Evolutionary conservation across 2,797 vertebrate species (phyloP).

Genomic region (Sphenodon punctatus): DNA sequence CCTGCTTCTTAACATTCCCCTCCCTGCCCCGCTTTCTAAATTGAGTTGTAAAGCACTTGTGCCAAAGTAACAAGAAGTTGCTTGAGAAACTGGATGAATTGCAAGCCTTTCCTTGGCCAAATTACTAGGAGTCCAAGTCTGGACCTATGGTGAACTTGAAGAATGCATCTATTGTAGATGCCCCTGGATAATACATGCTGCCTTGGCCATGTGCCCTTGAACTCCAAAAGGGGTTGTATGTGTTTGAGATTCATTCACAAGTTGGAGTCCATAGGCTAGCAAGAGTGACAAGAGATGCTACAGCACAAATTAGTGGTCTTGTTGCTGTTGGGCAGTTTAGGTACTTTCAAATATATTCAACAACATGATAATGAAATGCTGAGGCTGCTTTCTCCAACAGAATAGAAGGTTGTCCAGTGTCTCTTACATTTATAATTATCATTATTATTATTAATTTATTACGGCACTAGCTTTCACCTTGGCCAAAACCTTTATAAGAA

Average conservation of each 20-base stretch:
- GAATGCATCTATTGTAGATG: conserved; percentile 42
- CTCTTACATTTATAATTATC: background rate
- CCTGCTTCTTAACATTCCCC: background rate
- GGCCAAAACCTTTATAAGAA: no score
- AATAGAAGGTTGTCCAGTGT: background rate
- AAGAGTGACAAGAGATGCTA: conserved; percentile 34
- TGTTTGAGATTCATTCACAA: conserved; percentile 43
- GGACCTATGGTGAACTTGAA: conserved; percentile 46
- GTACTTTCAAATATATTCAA: conserved; percentile 32
- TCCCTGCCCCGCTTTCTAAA: conserved; percentile 33
- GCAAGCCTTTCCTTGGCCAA: conserved; percentile 54
- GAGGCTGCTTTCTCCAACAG: background rate
- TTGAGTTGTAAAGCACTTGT: conserved; percentile 58
- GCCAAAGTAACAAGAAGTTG: conserved; percentile 54
- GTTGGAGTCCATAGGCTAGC: background rate
- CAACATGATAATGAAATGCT: background rate
- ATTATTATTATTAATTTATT: no score
- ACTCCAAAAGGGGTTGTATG: conserved; percentile 9
- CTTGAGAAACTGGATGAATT: conserved; percentile 53
- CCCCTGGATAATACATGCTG: background rate
- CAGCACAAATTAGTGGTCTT: conserved; percentile 51
- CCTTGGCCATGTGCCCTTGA: conserved; percentile 27
- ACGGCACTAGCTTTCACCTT: no score
- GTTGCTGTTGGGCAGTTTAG: no score
- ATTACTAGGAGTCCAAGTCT: conserved; percentile 30